Base-by-base conservation (phyloP, 2,797 vertebrate species). In the Benthosema pterotum region DNA sequence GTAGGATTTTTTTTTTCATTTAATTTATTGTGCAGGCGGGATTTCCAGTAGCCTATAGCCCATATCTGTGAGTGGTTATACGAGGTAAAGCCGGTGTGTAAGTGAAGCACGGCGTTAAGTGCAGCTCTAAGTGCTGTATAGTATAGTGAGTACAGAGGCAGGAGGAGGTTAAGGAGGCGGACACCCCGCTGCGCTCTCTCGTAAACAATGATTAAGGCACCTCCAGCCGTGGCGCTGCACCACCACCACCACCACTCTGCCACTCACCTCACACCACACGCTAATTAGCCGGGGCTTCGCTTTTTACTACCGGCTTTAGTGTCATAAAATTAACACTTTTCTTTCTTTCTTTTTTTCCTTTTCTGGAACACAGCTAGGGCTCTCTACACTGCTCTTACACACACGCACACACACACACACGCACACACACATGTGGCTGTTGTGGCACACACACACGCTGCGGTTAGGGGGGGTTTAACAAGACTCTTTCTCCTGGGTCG, bases 241-340 rank as follows among this genome's bases (percentile, higher is more conserved):
- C n/a, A n/a, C n/a, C n/a, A n/a, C n/a, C n/a, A n/a, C 85, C 75
- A 82, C 85, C 84, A 25, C 79, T 83, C 87, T 85, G 75, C 80
- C 83, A 84, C 87, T 89, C 87, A 87, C 84, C 87, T 87, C 82
- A 84, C 87, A 83, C 88, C 80, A 68, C 67, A 55, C 67, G 71
- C 78, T 90, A 87, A 91, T 91, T 91, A 88, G 85, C 59, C 25
- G 42, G 73, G 77, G 88, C 82, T 87, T 87, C 74, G 75, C 76
- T 88, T 93, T 38, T 92, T 87, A 91, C 85, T 83, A 78, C 83
- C 54, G 79, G 71, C 74, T 86, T 84, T 72, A 74, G 72, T 75
- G 82, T 90, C 82, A 73, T 91, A 87, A 92, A 91, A 91, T 92
- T 90, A 89, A 91, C 90, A 92, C 87, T 57, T 91, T 38, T 38